A percentile compares a stretch with the other conserved stretches of the same genome.
phyloP scores from a whole-genome alignment of 2,888 invertebrate genomes.

The Ligdia adustata region DNA sequence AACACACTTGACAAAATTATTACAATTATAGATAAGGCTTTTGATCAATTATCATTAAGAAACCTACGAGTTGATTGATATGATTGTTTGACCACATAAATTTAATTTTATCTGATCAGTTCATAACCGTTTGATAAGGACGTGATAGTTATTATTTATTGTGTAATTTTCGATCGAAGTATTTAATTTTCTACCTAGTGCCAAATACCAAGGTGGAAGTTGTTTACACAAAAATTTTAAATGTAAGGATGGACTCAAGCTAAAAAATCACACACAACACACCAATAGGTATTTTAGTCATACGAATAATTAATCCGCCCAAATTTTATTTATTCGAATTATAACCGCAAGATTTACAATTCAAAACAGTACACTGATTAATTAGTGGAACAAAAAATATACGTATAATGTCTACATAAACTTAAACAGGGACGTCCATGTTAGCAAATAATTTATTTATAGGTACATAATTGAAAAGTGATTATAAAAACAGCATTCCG shows the following conservation, averaged over 20 bases:
- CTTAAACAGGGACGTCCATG: not conserved
- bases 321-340: slow-evolving; percentile 1
- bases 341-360: slow-evolving; percentile 17
- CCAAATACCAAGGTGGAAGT: no score
- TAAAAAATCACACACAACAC: no score
- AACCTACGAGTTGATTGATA: slow-evolving; percentile 8
- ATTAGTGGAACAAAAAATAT: slow-evolving; percentile 15
- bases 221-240: no score
- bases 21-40: no score
- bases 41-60: not conserved
- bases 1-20: no score
- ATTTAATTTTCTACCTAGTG: no score
- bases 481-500: slow-evolving; percentile 20
- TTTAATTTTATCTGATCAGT: not conserved
- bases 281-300: not conserved
- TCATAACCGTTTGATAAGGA: not conserved
- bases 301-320: no score
- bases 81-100: slow-evolving; percentile 2
- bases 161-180: no score
- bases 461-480: not conserved
- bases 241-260: no score
- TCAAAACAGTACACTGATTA: slow-evolving; percentile 17
- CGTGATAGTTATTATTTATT: no score
- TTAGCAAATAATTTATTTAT: not conserved
- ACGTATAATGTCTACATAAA: slow-evolving; percentile 9